Base-by-base conservation (phyloP, 2,888 invertebrate species). In the Andrena praecox region DNA sequence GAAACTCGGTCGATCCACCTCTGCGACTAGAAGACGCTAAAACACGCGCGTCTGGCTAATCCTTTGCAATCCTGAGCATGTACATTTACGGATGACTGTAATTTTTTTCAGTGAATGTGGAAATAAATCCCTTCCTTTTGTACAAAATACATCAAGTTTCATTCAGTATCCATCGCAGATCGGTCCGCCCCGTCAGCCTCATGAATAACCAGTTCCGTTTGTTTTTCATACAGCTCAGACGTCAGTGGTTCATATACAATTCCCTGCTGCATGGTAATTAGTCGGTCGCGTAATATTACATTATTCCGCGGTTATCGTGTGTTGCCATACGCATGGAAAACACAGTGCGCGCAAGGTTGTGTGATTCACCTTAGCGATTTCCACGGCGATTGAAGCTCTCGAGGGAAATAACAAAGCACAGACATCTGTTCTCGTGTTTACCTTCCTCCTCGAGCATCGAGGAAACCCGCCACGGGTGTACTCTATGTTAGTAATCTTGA, bases 341-440 rank as follows among this genome's bases (percentile, higher is more conserved):
- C 48, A 31, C 42, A 20, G 33, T 0, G 50, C 24, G 2, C 20
- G 42, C 80, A 82, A 82, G 76, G 80, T 59, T 80, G 72, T 27
- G 20, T 80, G 82, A 82, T 68, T 82, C 80, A 80, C n/a, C 8
- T 8, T 12, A 35, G 10, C 24, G 6, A 20, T 66, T 66, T 20
- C 24, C 16, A 42, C 10, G 2, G 33, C 33, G 12, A 54, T 31
- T 20, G 12, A 52, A 2, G 24, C 4, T 29, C 20, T 50, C 5
- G 8, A 10, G 29, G 48, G n/a, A 66, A 74, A 59, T 20, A 48
- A 62, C 50, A 62, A 24, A 31, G n/a, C 27, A 24, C 24, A 31
- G 50, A 12, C 12, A 12, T 27, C 20, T 31, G 24, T 16, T 12
- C 7, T 16, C 6, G 10, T 2, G n/a, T 27, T 50, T 29, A 50